These are phyloP conservation scores for Entomyzon cyanotis DNA, from an alignment of 2,113 vertebrate species.

Conservation along the genomic window DNA sequence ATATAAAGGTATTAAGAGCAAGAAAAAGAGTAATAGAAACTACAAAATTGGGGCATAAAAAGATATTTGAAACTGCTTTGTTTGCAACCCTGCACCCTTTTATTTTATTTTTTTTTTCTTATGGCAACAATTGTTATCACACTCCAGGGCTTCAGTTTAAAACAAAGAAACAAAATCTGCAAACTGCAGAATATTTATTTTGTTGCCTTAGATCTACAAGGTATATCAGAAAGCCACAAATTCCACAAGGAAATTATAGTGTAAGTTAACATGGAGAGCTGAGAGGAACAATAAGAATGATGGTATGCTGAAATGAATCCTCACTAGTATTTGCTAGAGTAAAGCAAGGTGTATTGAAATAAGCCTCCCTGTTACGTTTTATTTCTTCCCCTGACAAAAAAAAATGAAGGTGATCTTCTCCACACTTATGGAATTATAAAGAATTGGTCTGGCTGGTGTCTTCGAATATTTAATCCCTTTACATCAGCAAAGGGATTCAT, in stretches of 20 bases:
- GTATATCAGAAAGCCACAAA: background rate
- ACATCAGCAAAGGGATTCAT: background rate
- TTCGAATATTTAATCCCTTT: slow-evolving; percentile 39
- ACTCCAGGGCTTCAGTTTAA: background rate
- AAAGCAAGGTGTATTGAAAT: background rate
- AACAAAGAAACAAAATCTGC: background rate
- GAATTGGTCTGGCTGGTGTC: background rate
- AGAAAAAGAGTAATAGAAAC: background rate
- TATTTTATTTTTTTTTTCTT: background rate
- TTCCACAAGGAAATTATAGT: background rate
- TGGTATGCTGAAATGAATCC: background rate
- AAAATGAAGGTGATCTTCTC: background rate
- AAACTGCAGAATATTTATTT: background rate
- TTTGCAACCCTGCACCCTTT: background rate
- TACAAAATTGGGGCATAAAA: background rate
- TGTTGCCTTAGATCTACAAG: background rate
- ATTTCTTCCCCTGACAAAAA: background rate
- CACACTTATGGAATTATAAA: background rate
- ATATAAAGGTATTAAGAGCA: background rate
- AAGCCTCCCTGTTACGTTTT: background rate
- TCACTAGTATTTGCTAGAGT: background rate
- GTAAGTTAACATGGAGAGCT: background rate
- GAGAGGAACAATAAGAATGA: background rate
- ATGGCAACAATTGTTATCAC: background rate
- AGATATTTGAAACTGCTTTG: background rate